Evolutionary conservation across 2,113 vertebrate genomes (phyloP).

Genomic region (Etheostoma spectabile): DNA sequence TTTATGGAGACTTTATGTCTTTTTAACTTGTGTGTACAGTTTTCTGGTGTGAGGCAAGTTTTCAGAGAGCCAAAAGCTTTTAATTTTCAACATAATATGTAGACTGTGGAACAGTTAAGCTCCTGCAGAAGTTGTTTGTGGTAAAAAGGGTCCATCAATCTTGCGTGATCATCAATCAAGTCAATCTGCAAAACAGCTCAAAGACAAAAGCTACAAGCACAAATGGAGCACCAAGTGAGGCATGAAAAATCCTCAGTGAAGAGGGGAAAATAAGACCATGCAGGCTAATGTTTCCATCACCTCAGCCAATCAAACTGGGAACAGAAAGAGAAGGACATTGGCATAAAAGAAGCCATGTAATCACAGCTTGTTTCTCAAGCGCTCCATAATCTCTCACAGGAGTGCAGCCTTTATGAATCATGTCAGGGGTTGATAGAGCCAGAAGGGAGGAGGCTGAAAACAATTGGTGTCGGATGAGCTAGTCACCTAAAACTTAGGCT

Average conservation of each 20-base stretch:
- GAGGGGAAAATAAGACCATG: slow-evolving; percentile 32
- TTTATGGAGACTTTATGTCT: not conserved
- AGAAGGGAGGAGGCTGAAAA: slow-evolving; percentile 37
- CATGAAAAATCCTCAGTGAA: slow-evolving; percentile 37
- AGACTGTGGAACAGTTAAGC: not conserved
- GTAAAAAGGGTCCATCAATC: slow-evolving; percentile 12
- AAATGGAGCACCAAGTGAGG: slow-evolving; percentile 9
- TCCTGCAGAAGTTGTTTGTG: slow-evolving; percentile 8
- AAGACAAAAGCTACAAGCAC: slow-evolving; percentile 19
- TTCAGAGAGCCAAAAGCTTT: slow-evolving; percentile 9
- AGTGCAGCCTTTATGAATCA: slow-evolving; percentile 60
- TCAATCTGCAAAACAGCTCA: slow-evolving; percentile 6
- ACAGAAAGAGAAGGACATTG: slow-evolving; percentile 31
- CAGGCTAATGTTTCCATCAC: slow-evolving; percentile 58
- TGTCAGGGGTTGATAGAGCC: slow-evolving; percentile 55
- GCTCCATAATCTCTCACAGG: slow-evolving; percentile 43
- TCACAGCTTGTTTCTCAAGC: slow-evolving; percentile 57
- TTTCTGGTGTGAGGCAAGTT: not conserved
- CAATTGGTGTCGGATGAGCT: slow-evolving; percentile 39
- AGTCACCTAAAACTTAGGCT: not conserved
- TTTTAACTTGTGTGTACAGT: not conserved
- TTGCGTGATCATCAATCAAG: not conserved
- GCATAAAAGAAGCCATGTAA: slow-evolving; percentile 62
- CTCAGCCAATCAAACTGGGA: slow-evolving; percentile 47
- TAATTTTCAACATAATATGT: not conserved